A percentile compares a stretch with the other conserved stretches of the same genome.
Evolutionary conservation across 2,888 invertebrate species (phyloP).

Genomic region (Plusia festucae): DNA sequence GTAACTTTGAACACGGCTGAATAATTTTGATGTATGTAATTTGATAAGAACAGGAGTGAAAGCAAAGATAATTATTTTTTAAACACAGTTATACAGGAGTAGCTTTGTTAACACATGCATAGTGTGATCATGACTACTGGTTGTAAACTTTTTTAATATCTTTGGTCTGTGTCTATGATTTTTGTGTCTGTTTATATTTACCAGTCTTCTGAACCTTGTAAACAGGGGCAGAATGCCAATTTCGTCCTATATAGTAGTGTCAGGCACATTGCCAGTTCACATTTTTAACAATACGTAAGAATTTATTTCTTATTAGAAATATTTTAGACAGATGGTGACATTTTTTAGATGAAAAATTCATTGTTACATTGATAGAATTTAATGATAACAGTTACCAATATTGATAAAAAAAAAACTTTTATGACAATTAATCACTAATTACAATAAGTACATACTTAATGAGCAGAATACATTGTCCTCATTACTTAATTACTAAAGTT

Average conservation of each 20-base stretch:
- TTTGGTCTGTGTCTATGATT: not conserved
- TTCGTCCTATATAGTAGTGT: conserved; percentile 17
- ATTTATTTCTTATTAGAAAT: conserved; percentile 44
- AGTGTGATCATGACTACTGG: not conserved
- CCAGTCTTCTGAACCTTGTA: conserved; percentile 35
- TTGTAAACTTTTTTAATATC: not conserved
- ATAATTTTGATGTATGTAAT: not conserved
- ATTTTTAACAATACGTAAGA: conserved; percentile 46
- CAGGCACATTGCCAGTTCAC: conserved; percentile 66
- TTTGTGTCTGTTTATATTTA: conserved; percentile 43
- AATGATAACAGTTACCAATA: not conserved
- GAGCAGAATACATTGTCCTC: not conserved
- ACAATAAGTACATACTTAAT: not conserved
- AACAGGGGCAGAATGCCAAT: conserved; percentile 68
- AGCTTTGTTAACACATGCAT: not conserved
- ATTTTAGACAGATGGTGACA: not conserved
- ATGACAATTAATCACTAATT: not conserved
- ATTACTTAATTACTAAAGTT: not conserved
- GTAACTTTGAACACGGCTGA: not conserved
- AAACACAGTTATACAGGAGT: not conserved
- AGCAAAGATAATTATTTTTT: not conserved
- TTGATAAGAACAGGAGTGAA: not conserved
- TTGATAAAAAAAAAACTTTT: too few relatives aligned
- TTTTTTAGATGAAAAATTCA: not conserved
- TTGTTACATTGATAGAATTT: too few relatives aligned